Evolutionary conservation across 2,113 vertebrate genomes (phyloP), one percentile per base, ranked within the genome.

Genomic region (Planiliza haematocheilus): DNA sequence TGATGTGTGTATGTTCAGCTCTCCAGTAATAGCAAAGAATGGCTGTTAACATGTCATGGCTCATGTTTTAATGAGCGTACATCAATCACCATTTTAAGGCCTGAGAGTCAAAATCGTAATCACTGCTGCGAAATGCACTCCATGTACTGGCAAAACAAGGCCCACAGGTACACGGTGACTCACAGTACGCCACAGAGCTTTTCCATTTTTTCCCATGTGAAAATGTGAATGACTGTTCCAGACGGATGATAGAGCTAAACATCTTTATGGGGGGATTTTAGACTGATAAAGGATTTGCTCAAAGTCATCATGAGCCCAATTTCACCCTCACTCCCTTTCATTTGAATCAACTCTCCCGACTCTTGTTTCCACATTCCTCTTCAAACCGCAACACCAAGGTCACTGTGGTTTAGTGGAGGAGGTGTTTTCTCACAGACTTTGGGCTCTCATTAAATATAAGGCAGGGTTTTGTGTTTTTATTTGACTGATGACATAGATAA

Each of bases 371-470:
- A 53, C 64, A 70, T 71, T 60, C 71, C 36, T 79, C 59, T 55
- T 71, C 42, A 69, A 70, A 85, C 58, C 11, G 34, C 48, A 75
- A 46, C 11, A 42, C 69, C 82, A 84, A 87, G 90, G 89, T 83
- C 85, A 83, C 41, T 1, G 43, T 61, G 70, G 21, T 74, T 69
- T 75, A 66, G n/a, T 58, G 63, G 59, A 81, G 77, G 58, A 60
- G 51, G 43, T 30, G 38, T 74, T 82, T 79, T 77, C 85, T 81
- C 76, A 75, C 61, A 59, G 51, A 78, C 65, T 69, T n/a, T 30
- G 10, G 59, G 36, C 57, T 82, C 64, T 83, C 10, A 62, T 64
- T 70, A 68, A 67, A 60, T 13, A 0, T 38, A 24, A 48, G 16
- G 42, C 53, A 30, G 50, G 36, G 24, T 30, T 30, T 30, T 5